Conservation (phyloP, 2,888 invertebrate species). For the Apodemia zela region DNA sequence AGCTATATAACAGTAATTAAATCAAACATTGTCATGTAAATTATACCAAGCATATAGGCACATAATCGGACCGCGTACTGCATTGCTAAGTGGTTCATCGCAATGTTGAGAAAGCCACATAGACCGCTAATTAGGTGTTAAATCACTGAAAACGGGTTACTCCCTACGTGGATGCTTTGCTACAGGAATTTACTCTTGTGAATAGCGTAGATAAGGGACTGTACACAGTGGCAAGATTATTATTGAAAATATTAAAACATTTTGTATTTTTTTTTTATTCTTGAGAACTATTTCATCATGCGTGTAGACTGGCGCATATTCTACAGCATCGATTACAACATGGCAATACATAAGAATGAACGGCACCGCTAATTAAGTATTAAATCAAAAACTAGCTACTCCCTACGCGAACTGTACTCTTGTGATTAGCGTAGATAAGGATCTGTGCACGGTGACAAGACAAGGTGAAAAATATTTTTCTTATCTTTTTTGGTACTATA, state of each 20-base stretch:
- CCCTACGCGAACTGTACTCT: constrained; percentile 55
- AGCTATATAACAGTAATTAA: neutral
- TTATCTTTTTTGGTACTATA: too few species aligned
- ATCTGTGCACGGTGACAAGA: neutral
- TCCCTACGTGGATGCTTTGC: constrained; percentile 47
- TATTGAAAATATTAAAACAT: too few species aligned
- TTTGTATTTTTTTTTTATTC: too few species aligned
- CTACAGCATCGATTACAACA: too few species aligned
- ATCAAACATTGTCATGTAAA: constrained; percentile 16
- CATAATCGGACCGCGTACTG: constrained; percentile 27
- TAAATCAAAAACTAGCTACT: constrained; percentile 68
- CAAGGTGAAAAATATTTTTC: too few species aligned
- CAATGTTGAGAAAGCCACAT: constrained; percentile 40
- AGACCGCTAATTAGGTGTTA: constrained; percentile 73
- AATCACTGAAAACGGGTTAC: constrained; percentile 67
- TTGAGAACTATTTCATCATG: too few species aligned
- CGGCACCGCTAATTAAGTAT: constrained; percentile 67
- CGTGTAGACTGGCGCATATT: too few species aligned
- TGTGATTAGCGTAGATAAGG: constrained; percentile 40
- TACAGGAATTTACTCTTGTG: constrained; percentile 68
- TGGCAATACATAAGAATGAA: too few species aligned
- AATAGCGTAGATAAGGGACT: constrained; percentile 34
- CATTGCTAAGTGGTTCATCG: constrained; percentile 28
- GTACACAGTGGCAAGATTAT: neutral
- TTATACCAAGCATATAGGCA: constrained; percentile 15